Base-by-base conservation (phyloP, 2,888 invertebrate species). In the Synergus itoensis region DNA sequence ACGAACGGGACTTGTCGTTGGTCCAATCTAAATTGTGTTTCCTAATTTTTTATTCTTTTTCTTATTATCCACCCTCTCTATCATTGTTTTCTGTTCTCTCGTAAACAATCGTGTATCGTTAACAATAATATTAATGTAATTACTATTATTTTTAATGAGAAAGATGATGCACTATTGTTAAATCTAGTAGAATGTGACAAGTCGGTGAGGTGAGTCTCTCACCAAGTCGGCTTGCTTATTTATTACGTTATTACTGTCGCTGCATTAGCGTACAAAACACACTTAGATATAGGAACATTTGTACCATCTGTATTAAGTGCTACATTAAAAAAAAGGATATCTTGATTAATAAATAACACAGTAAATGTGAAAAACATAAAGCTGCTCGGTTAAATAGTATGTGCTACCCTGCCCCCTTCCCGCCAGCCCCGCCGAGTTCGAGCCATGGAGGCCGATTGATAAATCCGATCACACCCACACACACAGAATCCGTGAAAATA, bases 381-480 rank as follows among this genome's bases (percentile, higher is more conserved):
- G 82, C 80, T 82, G 82, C 69, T 76, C 73, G 53, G 79, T 79
- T 82, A 85, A 67, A 82, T 76, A 67, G 60, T 79, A 65, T 76
- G 79, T 79, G 82, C 81, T 77, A 79, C 80, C 82, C 80, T 80
- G 82, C 82, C 87, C 89, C 87, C 87, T 89, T 87, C 90, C 92
- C 92, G 92, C 92, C 92, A 92, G 92, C 92, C 92, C 92, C 92
- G 91, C 91, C 90, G 92, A 92, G 92, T 90, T 91, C 92, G 91
- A 92, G 92, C 92, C 92, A 90, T 88, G 89, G 92, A 90, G 90
- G 89, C 89, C 89, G 88, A 89, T 88, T 86, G 86, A 87, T 87
- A 87, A 86, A 88, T 86, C 85, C 86, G 87, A 86, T 87, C 86
- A 88, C 88, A 87, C 87, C 82, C 84, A 85, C 85, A 85, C 86